Conservation (phyloP, 2,113 vertebrate genomes). For the Forbesichthys papilliferus region DNA sequence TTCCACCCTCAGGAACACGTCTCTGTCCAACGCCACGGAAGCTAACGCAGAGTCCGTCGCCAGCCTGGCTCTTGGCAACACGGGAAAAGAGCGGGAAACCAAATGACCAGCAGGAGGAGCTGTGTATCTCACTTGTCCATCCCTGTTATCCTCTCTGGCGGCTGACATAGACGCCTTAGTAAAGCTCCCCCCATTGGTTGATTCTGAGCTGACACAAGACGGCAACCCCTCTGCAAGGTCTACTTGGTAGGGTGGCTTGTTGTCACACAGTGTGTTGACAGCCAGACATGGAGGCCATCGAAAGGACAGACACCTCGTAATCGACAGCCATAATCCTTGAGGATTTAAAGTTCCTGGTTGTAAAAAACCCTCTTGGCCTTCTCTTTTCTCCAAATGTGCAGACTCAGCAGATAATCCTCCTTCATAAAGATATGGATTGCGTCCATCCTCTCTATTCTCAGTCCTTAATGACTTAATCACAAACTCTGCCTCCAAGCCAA, state of each 20-base stretch:
- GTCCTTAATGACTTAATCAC: slow-evolving; percentile 46
- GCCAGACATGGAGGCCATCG: slow-evolving; percentile 62
- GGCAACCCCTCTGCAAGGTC: slow-evolving; percentile 20
- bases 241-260: slow-evolving; percentile 44
- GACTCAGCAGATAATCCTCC: slow-evolving; percentile 12
- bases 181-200: slow-evolving; percentile 46
- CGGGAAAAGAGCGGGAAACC: slow-evolving; percentile 50
- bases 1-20: slow-evolving; percentile 65
- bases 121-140: slow-evolving; percentile 30
- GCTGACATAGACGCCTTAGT: slow-evolving; percentile 33
- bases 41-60: slow-evolving; percentile 38
- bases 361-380: slow-evolving; percentile 1
- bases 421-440: not conserved
- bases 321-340: slow-evolving; percentile 58
- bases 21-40: slow-evolving; percentile 57
- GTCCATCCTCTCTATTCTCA: slow-evolving; percentile 21
- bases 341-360: slow-evolving; percentile 50
- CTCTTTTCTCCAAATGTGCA: slow-evolving; percentile 4
- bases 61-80: slow-evolving; percentile 42
- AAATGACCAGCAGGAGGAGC: slow-evolving; percentile 13
- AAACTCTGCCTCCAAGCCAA: slow-evolving; percentile 22
- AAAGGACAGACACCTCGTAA: slow-evolving; percentile 64
- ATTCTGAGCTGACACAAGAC: slow-evolving; percentile 36
- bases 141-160: slow-evolving; percentile 30
- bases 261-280: slow-evolving; percentile 45